phyloP scores from a whole-genome alignment of 2,113 vertebrate species.

The Neogale vison region DNA sequence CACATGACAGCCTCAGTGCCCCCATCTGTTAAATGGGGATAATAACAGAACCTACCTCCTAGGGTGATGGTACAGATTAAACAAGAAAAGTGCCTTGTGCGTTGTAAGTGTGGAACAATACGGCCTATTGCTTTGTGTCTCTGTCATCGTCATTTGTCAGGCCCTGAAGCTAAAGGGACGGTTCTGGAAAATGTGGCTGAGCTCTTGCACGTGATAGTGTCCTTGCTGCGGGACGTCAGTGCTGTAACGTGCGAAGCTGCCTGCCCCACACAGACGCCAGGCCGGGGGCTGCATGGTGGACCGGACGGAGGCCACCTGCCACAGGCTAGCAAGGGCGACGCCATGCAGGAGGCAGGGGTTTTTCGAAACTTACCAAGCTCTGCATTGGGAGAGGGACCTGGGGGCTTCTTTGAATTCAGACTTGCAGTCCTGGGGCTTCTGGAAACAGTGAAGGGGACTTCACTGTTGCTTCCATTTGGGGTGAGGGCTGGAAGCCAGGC shows the following conservation, averaged over 20 bases:
- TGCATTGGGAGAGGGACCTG: too few relatives aligned
- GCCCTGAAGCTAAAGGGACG: background rate
- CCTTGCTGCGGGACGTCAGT: background rate
- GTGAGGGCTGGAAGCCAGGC: background rate
- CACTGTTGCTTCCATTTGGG: background rate
- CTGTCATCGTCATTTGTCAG: background rate
- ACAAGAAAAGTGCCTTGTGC: too few relatives aligned
- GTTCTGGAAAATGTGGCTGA: background rate
- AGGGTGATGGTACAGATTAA: background rate
- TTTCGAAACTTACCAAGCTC: background rate
- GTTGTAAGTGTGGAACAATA: fast-evolving
- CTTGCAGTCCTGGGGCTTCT: background rate
- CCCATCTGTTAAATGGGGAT: background rate
- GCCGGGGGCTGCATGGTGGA: background rate
- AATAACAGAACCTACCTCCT: background rate
- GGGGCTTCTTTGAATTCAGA: background rate
- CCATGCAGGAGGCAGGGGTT: background rate
- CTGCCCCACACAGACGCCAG: background rate
- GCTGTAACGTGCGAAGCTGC: background rate
- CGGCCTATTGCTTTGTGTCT: background rate
- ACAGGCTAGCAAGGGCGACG: too few relatives aligned
- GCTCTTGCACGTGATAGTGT: fast-evolving
- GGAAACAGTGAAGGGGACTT: background rate
- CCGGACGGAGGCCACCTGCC: background rate
- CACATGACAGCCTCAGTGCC: background rate